Evolutionary conservation across 2,797 vertebrate species (phyloP).

Genomic region (Hozukius guyotensis): DNA sequence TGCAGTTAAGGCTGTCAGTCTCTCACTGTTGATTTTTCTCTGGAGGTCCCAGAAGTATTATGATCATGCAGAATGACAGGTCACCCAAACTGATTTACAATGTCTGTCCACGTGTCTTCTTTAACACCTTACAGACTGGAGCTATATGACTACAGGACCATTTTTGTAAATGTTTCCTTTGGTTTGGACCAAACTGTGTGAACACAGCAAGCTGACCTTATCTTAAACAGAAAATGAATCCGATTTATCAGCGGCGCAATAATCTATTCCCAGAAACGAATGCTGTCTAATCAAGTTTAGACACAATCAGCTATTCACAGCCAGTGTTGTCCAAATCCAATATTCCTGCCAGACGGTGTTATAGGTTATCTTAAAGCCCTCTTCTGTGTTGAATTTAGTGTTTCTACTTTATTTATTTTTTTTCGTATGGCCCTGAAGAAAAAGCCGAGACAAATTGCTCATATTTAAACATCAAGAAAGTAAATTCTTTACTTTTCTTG

Average conservation of each 20-base stretch:
- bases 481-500: neutral
- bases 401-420: neutral
- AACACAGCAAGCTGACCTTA: neutral
- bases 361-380: constrained; percentile 11
- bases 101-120: neutral
- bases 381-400: neutral
- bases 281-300: constrained; percentile 26
- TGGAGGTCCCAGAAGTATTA: neutral
- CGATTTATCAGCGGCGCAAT: constrained; percentile 16
- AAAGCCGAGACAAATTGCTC: neutral
- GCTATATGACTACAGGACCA: neutral
- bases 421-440: neutral
- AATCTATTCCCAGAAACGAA: constrained; percentile 22
- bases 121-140: neutral
- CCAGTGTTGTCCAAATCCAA: constrained; percentile 18
- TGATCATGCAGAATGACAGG: neutral
- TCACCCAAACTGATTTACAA: neutral
- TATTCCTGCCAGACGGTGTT: constrained; percentile 17
- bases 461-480: constrained; percentile 2
- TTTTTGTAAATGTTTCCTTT: neutral
- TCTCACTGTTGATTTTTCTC: neutral
- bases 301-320: constrained; percentile 26
- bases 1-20: neutral
- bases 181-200: neutral
- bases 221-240: constrained; percentile 9